Evolutionary conservation across 2,888 invertebrate species (phyloP).

Genomic region (Galeruca laticollis): DNA sequence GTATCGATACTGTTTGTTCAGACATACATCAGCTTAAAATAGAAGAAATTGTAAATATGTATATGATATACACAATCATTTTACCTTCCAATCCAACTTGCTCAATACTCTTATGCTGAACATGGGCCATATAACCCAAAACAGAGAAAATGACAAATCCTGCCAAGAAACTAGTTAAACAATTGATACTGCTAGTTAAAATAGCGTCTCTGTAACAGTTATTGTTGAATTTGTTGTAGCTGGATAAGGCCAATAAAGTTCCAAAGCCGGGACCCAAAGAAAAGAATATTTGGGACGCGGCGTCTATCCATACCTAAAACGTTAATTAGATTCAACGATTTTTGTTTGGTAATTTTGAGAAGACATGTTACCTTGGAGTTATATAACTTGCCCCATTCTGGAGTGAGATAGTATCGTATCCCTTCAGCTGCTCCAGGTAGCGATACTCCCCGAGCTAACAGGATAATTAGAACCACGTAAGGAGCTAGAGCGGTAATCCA

Average conservation of each 20-base stretch:
- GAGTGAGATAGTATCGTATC: slow-evolving; percentile 88
- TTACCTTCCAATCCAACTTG: slow-evolving; percentile 82
- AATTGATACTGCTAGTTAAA: slow-evolving; percentile 90
- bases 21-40: too few species aligned
- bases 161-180: slow-evolving; percentile 91
- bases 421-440: slow-evolving; percentile 88
- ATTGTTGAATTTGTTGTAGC: slow-evolving; percentile 95
- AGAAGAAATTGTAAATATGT: too few species aligned
- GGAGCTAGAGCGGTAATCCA: slow-evolving; percentile 96
- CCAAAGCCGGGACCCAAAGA: slow-evolving; percentile 94
- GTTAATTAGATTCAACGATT: slow-evolving; percentile 1
- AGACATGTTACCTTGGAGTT: slow-evolving; percentile 71
- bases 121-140: slow-evolving; percentile 94
- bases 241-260: slow-evolving; percentile 87
- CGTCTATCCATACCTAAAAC: slow-evolving; percentile 85
- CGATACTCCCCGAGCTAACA: slow-evolving; percentile 85
- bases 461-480: slow-evolving; percentile 88
- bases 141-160: slow-evolving; percentile 96
- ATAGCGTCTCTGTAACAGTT: slow-evolving; percentile 91
- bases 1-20: too few species aligned
- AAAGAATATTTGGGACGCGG: slow-evolving; percentile 94
- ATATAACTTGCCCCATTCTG: slow-evolving; percentile 87
- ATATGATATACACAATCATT: neutral
- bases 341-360: neutral
- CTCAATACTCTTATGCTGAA: slow-evolving; percentile 87